Evolutionary conservation across 2,888 invertebrate genomes (phyloP), one percentile per base, ranked within the genome.

Genomic region (Leptarthrus brevirostris): DNA sequence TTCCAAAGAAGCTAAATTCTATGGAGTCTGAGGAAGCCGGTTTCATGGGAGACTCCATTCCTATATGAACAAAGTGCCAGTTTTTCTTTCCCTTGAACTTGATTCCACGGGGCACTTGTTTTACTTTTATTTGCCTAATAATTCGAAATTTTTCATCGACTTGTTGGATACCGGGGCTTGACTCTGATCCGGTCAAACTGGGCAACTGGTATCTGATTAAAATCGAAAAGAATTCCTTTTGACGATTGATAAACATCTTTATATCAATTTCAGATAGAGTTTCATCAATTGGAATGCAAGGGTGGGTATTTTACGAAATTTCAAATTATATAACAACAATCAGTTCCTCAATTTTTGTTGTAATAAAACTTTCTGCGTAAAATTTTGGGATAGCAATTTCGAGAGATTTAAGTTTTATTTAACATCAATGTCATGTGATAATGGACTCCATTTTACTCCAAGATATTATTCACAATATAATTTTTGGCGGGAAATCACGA

Each of bases 1-100:
- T 66, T 66, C 66, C 66, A 26, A 47, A 20, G 61, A 36, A 20
- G 61, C 40, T 61, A 20, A 18, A 10, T 24, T 66, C 49, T 49
- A 26, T 16, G 66, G 47, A 49, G 66, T 66, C 66, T 66, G 26
- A 26, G 66, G 49, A 40, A 66, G 66, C 66, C 66, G 66, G 66
- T 66, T 66, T 49, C 47, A 66, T 66, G 66, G 66, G 66, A 66
- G 49, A 49, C 66, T 61, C 61, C 61, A 61, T 61, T 61, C 61
- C 61, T 61, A 3, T 36, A 40, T 61, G 61, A 49, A 49, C 49
- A 47, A 49, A 66, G 66, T 66, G 47, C 66, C 66, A 66, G 66
- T 66, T 66, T 66, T 66, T 66, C 49, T 49, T 49, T 49, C 66
- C 66, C 24, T 49, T 66, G 66, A 66, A 66, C 66, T 66, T 66